Conservation (phyloP, 2,888 invertebrate species). For the Acleris sparsana region DNA sequence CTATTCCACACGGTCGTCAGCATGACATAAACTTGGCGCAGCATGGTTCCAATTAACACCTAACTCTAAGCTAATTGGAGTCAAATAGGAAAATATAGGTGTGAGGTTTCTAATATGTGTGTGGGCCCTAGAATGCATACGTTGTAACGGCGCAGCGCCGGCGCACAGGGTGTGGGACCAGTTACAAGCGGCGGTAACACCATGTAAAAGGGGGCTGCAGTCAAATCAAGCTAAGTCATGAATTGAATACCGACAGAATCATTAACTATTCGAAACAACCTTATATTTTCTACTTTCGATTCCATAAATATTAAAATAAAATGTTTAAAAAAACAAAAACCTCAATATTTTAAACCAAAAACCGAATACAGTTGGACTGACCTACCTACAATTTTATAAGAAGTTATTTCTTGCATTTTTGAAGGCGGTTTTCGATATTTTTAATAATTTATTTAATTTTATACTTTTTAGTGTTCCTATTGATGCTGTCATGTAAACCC, state of each 20-base stretch:
- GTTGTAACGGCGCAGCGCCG: constrained; percentile 3
- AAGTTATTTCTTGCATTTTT: too few species aligned
- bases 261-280: too few species aligned
- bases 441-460: too few species aligned
- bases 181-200: constrained; percentile 18
- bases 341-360: too few species aligned
- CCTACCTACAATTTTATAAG: too few species aligned
- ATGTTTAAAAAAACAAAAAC: too few species aligned
- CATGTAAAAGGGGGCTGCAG: constrained; percentile 16
- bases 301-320: too few species aligned
- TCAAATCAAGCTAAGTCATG: background rate
- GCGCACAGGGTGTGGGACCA: constrained; percentile 17
- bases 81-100: constrained; percentile 13
- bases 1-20: background rate
- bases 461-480: too few species aligned
- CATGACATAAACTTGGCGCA: background rate
- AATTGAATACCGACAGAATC: background rate
- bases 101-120: constrained; percentile 4
- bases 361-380: too few species aligned
- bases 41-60: background rate
- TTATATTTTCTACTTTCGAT: too few species aligned
- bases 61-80: constrained; percentile 13
- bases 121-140: constrained; percentile 17
- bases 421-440: too few species aligned
- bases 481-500: too few species aligned